Evolutionary conservation across 2,113 vertebrate species (phyloP), one percentile per base, ranked within the genome.

Genomic region (Eretmodus cyanostictus): DNA sequence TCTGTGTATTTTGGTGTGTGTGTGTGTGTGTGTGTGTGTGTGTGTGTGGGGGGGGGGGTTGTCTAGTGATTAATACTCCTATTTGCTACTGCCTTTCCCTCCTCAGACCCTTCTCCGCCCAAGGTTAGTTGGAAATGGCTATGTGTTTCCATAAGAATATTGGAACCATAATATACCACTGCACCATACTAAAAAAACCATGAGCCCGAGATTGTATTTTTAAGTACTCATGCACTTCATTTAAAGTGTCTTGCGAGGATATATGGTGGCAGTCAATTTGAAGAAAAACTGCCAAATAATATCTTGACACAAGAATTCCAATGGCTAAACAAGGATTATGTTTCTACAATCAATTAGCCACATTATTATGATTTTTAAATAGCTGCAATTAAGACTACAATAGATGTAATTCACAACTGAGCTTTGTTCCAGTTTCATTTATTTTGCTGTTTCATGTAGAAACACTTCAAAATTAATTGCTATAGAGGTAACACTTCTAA

Each of bases 31-130:
- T 53, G 68, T 83, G 84, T 81, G 79, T 82, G 82, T 78, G 27
- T 73, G 85, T 76, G 55, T 81, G 84, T 85, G 68, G n/a, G n/a
- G n/a, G 13, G 17, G 27, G 76, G 79, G 83, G 87, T 73, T 88
- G 91, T 85, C 91, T 82, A 61, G 81, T 94, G 92, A 95, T 94
- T 94, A 94, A 94, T 95, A 89, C 93, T 85, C 87, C 90, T 93
- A 94, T 91, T 93, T 94, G 86, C 79, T 34, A 76, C 86, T 83
- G 76, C 66, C 68, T 71, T 80, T 93, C 61, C 88, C 80, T 90
- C 76, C 91, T 85, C 73, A 88, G 89, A 84, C 79, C 81, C 89
- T 90, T 89, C 71, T 80, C 57, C 3, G 61, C 78, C 93, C 91
- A 94, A 95, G 93, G 94, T 95, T 95, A 94, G 92, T 90, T 92